Base-by-base conservation (phyloP, 1,140 invertebrate species). In the Caenorhabditis inopinata region DNA sequence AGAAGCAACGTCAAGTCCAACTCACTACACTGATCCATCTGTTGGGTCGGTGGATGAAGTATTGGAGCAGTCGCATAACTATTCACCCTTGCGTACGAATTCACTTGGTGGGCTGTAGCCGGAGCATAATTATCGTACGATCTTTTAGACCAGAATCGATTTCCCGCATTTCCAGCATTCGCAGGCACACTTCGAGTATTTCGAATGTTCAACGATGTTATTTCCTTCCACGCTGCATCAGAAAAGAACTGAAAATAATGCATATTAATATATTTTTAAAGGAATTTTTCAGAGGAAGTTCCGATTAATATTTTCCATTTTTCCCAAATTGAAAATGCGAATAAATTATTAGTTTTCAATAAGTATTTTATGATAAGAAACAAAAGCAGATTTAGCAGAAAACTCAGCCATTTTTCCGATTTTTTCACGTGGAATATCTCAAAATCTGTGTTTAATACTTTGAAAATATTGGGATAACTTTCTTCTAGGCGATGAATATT, bases 161-260 rank as follows among this genome's bases (percentile, higher is more conserved):
- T 25, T 35, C 32, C 81, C 5, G 53, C 25, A 42, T 32, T 38
- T 58, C 81, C 53, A 18, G 27, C 6, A 21, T 58, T 75, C n/a
- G 25, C n/a, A n/a, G n/a, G n/a, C n/a, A n/a, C n/a, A n/a, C 68
- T 46, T 45, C 46, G 58, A 47, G 77, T 38, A 68, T 78, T 73
- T 46, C 79, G 27, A 14, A 83, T 47, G 21, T 84, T 84, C 14
- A 85, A 32, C 7, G 32, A 38, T 12, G 85, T 83, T 45, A 84
- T 75, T 32, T 53, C 83, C 29, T 85, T 84, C 83, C 83, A 84
- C 9, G 83, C 83, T 23, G 85, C 83, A 25, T 84, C 83, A 2
- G 83, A 75, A 12, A 83, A 27, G 25, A 25, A 79, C 83, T 84
- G 38, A 21, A 84, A 82, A 35, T n/a, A n/a, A n/a, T n/a, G n/a